Evolutionary conservation across 2,888 invertebrate genomes (phyloP).

Genomic region (Eubasilissa splendida): DNA sequence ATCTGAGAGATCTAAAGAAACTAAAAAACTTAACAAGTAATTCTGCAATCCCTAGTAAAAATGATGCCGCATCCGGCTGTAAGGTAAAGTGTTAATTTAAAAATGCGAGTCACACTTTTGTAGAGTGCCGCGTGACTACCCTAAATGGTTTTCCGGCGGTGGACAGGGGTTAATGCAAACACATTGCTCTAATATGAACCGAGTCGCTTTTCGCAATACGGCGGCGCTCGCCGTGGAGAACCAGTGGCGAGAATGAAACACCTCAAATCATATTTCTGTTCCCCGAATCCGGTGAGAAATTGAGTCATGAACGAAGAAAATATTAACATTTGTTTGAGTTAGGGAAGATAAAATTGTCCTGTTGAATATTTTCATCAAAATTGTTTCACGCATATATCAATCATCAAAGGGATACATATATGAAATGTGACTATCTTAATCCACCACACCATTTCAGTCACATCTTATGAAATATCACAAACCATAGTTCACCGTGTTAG

Average conservation of each 20-base stretch:
- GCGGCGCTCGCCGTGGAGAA: neutral
- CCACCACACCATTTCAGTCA: too few species aligned
- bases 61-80: neutral
- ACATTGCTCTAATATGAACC: slow-evolving; percentile 53
- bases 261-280: too few species aligned
- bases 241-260: too few species aligned
- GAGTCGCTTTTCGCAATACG: slow-evolving; percentile 21
- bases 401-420: too few species aligned
- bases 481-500: too few species aligned
- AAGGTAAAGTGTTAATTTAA: neutral
- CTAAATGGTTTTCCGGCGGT: neutral
- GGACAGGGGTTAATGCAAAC: slow-evolving; percentile 48
- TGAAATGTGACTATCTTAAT: too few species aligned
- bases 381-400: slow-evolving; percentile 3
- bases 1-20: neutral
- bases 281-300: neutral
- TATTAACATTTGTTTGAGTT: slow-evolving; percentile 1
- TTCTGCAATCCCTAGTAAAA: neutral
- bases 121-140: neutral
- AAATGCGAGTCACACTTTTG: neutral
- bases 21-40: neutral
- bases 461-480: too few species aligned
- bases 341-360: slow-evolving; percentile 19
- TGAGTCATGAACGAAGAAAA: slow-evolving; percentile 9
- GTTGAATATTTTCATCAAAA: slow-evolving; percentile 9